Percentiles rank a stretch among this genome's conserved stretches.
Conservation (phyloP, 2,888 invertebrate species). For the Conchocele bisecta region DNA sequence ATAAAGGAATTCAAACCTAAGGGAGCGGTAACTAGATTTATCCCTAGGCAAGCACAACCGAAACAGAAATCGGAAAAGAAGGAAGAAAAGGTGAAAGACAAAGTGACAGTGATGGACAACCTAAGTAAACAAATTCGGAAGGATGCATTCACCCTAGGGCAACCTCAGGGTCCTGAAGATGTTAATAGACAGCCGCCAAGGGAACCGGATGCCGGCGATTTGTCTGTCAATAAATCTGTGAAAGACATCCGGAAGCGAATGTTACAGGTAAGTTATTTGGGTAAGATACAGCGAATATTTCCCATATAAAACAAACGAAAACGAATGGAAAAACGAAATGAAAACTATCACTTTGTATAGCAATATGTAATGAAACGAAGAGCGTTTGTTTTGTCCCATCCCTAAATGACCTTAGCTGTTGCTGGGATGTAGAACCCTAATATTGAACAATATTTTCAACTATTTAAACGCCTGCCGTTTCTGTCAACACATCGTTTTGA, state of each 20-base stretch:
- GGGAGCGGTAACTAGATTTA: conserved; percentile 66
- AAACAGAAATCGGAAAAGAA: conserved; percentile 17
- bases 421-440: no score
- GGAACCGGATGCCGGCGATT: conserved; percentile 48
- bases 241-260: conserved; percentile 72
- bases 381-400: no score
- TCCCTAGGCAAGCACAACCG: conserved; percentile 72
- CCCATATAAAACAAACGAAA: no score
- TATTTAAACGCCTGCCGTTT: no score
- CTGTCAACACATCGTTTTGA: no score
- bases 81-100: neutral
- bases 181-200: conserved; percentile 20
- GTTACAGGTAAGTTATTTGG: conserved; percentile 57
- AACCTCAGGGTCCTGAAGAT: conserved; percentile 66
- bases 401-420: no score
- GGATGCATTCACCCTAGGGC: conserved; percentile 71
- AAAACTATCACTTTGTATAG: no score
- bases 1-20: conserved; percentile 61
- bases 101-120: conserved; percentile 29
- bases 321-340: no score
- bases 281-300: no score
- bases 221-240: conserved; percentile 67
- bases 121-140: conserved; percentile 62
- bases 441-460: no score
- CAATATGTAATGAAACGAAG: no score